A percentile compares a stretch with the other conserved stretches of the same genome.
Evolutionary conservation across 2,797 vertebrate genomes (phyloP).

Genomic region (Geotrypetes seraphini): DNA sequence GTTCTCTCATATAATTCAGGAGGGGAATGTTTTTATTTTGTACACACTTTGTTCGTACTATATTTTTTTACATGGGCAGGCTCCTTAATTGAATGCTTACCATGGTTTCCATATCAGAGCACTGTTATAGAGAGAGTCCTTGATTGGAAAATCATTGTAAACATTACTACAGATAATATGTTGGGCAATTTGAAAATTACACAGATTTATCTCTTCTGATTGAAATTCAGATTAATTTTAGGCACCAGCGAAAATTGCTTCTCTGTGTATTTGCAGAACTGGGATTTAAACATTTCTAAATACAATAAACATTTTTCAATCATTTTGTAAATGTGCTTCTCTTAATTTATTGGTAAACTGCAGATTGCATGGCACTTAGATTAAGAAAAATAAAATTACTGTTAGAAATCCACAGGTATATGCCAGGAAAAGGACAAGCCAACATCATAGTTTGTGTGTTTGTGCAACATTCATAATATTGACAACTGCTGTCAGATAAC

Average conservation of each 20-base stretch:
- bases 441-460: too few species aligned
- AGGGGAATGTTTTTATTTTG: too few species aligned
- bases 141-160: constrained; percentile 28
- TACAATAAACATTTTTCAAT: constrained; percentile 64
- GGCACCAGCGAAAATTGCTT: constrained; percentile 57
- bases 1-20: too few species aligned
- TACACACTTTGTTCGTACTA: constrained; percentile 26
- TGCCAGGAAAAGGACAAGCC: too few species aligned
- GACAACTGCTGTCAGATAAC: too few species aligned
- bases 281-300: constrained; percentile 59
- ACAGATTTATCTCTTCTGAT: constrained; percentile 41
- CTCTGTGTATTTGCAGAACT: constrained; percentile 53
- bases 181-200: constrained; percentile 27
- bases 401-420: too few species aligned
- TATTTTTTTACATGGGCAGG: constrained; percentile 36
- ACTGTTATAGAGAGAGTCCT: constrained; percentile 35
- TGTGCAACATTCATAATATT: too few species aligned
- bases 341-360: constrained; percentile 1
- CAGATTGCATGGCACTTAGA: too few species aligned
- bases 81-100: constrained; percentile 38
- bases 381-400: too few species aligned
- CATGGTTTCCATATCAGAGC: constrained; percentile 31
- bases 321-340: constrained; percentile 47
- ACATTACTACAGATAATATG: too few species aligned
- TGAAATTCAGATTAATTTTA: constrained; percentile 48